A percentile compares a stretch with the other conserved stretches of the same genome.
Conservation (phyloP, 2,113 vertebrate genomes). For the Mustelus asterias region DNA sequence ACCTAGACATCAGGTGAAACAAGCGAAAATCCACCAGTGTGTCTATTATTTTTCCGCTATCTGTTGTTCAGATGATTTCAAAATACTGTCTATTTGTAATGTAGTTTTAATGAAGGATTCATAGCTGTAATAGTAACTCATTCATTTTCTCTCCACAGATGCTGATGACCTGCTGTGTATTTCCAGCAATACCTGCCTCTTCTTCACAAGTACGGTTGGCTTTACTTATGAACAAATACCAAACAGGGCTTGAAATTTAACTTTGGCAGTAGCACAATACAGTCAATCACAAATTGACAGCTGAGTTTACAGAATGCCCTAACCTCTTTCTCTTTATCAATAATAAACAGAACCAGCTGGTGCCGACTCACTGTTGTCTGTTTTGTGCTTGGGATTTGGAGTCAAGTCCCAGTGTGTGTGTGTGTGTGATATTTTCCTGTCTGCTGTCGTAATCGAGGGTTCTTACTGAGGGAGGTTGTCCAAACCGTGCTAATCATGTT, state of each 20-base stretch:
- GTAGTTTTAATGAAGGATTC: not conserved
- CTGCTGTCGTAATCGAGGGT: not conserved
- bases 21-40: not conserved
- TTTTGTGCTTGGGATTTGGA: not conserved
- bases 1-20: not conserved
- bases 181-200: not conserved
- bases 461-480: not conserved
- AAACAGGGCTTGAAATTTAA: not conserved
- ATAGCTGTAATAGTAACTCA: too few species aligned
- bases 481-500: not conserved
- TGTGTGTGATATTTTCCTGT: not conserved
- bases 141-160: not conserved
- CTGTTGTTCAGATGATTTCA: not conserved
- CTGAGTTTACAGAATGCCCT: not conserved
- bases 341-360: not conserved
- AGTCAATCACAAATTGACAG: not conserved
- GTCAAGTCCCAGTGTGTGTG: not conserved
- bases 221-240: not conserved
- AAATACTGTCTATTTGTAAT: not conserved
- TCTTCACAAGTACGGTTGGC: not conserved
- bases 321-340: not conserved
- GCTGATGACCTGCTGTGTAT: not conserved
- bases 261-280: not conserved
- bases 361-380: not conserved
- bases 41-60: not conserved